Percentiles rank a stretch among this genome's conserved stretches.
Evolutionary conservation across 2,888 invertebrate species (phyloP).

Genomic region (Mythimna lalbum): DNA sequence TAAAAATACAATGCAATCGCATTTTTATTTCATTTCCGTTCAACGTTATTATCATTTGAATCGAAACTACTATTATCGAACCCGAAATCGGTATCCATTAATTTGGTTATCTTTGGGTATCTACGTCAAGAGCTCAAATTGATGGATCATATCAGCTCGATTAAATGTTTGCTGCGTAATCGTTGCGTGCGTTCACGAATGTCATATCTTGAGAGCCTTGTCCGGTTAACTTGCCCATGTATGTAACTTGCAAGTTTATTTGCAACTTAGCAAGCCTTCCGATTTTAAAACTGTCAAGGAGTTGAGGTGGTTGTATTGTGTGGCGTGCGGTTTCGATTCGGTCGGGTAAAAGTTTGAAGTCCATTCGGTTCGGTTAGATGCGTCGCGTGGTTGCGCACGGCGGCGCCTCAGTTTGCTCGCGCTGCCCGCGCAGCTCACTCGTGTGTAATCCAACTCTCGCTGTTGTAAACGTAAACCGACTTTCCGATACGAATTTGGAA

Average conservation of each 20-base stretch:
- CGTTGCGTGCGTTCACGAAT: conserved; percentile 78
- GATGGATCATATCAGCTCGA: conserved; percentile 70
- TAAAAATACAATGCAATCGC: conserved; percentile 58
- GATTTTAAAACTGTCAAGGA: conserved; percentile 72
- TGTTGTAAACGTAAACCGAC: conserved; percentile 68
- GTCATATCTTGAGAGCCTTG: conserved; percentile 85
- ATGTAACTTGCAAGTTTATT: conserved; percentile 83
- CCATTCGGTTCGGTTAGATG: conserved; percentile 81
- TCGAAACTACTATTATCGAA: conserved; percentile 57
- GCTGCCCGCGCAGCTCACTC: conserved; percentile 88
- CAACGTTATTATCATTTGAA: conserved; percentile 50
- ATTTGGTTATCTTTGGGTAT: conserved; percentile 68
- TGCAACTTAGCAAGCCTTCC: conserved; percentile 82
- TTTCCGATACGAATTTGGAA: conserved; percentile 85
- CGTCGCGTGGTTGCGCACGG: conserved; percentile 81
- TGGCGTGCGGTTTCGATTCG: conserved; percentile 76
- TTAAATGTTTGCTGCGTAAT: conserved; percentile 76
- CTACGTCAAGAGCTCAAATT: conserved; percentile 61
- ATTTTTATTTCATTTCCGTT: conserved; percentile 54
- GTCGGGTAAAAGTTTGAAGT: conserved; percentile 88
- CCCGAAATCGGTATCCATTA: conserved; percentile 54
- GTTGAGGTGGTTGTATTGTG: conserved; percentile 61
- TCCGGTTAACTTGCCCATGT: conserved; percentile 84
- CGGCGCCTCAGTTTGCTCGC: conserved; percentile 86
- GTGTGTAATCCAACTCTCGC: conserved; percentile 73